Evolutionary conservation across 2,888 invertebrate species (phyloP).

Genomic region (Apodemia hepburni): DNA sequence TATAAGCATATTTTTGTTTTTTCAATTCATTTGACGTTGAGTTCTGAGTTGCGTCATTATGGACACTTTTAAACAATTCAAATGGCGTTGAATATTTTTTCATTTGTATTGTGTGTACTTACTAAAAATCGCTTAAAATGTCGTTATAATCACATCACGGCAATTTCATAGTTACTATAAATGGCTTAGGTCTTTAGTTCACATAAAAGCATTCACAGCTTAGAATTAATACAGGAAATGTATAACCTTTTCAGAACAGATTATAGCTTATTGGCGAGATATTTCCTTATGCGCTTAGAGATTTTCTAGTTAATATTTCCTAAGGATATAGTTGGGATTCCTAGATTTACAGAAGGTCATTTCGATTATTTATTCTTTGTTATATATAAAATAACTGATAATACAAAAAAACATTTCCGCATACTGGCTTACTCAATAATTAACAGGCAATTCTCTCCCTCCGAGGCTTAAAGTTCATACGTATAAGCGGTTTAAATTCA

Average conservation of each 20-base stretch:
- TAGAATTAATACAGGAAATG: conserved; percentile 11
- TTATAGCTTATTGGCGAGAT: not conserved
- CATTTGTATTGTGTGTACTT: not conserved
- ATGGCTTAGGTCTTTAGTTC: not conserved
- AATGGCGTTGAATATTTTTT: not conserved
- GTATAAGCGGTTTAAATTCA: too few species aligned
- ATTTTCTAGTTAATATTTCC: not conserved
- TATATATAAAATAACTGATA: not conserved
- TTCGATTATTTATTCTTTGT: not conserved
- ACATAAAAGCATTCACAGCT: conserved; percentile 1
- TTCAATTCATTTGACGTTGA: not conserved
- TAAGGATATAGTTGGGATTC: conserved; percentile 12
- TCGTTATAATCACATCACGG: conserved; percentile 13
- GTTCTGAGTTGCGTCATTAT: not conserved
- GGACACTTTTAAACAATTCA: not conserved
- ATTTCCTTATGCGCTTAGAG: not conserved
- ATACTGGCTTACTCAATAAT: not conserved
- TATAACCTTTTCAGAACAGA: conserved; percentile 3
- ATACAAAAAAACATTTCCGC: not conserved
- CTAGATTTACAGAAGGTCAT: conserved; percentile 5
- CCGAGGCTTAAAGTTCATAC: too few species aligned
- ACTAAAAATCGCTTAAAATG: conserved; percentile 10
- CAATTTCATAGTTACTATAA: not conserved
- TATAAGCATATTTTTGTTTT: not conserved
- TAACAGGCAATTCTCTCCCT: too few species aligned